A percentile compares a stretch with the other conserved stretches of the same genome.
Evolutionary conservation across 2,888 invertebrate species (phyloP).

Genomic region (Andricus curvator): DNA sequence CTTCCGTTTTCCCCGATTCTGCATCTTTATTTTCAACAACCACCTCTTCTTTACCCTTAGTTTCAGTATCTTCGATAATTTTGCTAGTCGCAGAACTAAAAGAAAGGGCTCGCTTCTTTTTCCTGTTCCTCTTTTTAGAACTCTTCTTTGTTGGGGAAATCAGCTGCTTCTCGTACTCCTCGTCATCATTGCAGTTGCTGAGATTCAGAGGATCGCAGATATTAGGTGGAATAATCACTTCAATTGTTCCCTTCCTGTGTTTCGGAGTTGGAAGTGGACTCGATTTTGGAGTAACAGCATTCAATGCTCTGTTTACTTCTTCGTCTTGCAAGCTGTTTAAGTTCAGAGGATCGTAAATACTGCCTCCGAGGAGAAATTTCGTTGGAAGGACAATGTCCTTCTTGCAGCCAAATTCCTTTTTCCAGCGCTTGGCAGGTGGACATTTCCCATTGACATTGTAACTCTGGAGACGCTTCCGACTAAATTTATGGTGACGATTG

Average conservation of each 20-base stretch:
- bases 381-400: conserved; percentile 88
- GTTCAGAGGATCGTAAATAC: conserved; percentile 96
- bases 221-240: conserved; percentile 95
- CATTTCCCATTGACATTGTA: conserved; percentile 85
- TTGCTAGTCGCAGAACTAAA: conserved; percentile 79
- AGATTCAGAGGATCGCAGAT: conserved; percentile 95
- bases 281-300: conserved; percentile 94
- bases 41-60: conserved; percentile 60
- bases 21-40: conserved; percentile 43
- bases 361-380: conserved; percentile 95
- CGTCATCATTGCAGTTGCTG: conserved; percentile 85
- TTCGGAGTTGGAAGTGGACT: conserved; percentile 94
- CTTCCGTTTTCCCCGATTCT: conserved; percentile 34
- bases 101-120: conserved; percentile 80
- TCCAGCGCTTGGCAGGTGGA: conserved; percentile 86
- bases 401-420: conserved; percentile 82
- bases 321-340: conserved; percentile 93
- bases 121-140: conserved; percentile 82
- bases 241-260: conserved; percentile 88
- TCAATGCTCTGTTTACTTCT: conserved; percentile 88
- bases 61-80: conserved; percentile 78
- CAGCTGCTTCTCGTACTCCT: conserved; percentile 89
- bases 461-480: conserved; percentile 85
- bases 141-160: conserved; percentile 85
- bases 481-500: conserved; percentile 73